phyloP scores from a whole-genome alignment of 2,888 invertebrate genomes.

The Incurvaria masculella region DNA sequence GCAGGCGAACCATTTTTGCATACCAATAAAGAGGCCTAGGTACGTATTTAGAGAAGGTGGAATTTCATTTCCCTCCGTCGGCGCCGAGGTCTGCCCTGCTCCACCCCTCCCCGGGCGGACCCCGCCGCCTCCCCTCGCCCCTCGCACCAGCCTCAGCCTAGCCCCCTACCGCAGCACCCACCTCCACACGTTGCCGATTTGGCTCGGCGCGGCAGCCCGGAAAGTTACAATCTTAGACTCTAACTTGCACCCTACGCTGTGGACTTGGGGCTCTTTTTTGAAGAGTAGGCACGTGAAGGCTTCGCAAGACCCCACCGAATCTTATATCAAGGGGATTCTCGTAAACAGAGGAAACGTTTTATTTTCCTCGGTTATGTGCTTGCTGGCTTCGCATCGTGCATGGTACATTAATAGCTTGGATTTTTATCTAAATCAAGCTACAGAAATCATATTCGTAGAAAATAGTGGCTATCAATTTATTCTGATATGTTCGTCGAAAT shows the following conservation, averaged over 20 bases:
- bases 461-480: too few relatives aligned
- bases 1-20: slow-evolving; percentile 23
- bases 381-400: too few relatives aligned
- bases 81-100: slow-evolving; percentile 22
- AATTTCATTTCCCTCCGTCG: slow-evolving; percentile 36
- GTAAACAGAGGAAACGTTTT: neutral
- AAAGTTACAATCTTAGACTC: neutral
- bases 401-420: too few relatives aligned
- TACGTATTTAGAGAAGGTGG: slow-evolving; percentile 43
- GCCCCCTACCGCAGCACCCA: neutral
- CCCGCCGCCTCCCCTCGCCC: neutral
- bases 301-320: neutral
- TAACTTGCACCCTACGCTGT: neutral
- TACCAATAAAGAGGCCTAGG: slow-evolving; percentile 31
- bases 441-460: too few relatives aligned
- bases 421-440: too few relatives aligned
- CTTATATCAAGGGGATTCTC: neutral
- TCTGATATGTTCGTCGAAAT: too few relatives aligned
- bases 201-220: neutral
- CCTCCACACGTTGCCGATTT: slow-evolving; percentile 39
- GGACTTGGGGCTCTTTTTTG: neutral
- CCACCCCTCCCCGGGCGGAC: too few relatives aligned
- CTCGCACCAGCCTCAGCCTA: neutral
- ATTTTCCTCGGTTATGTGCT: neutral
- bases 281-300: neutral